phyloP scores from a whole-genome alignment of 2,888 invertebrate genomes.

The Dusona sp. region DNA sequence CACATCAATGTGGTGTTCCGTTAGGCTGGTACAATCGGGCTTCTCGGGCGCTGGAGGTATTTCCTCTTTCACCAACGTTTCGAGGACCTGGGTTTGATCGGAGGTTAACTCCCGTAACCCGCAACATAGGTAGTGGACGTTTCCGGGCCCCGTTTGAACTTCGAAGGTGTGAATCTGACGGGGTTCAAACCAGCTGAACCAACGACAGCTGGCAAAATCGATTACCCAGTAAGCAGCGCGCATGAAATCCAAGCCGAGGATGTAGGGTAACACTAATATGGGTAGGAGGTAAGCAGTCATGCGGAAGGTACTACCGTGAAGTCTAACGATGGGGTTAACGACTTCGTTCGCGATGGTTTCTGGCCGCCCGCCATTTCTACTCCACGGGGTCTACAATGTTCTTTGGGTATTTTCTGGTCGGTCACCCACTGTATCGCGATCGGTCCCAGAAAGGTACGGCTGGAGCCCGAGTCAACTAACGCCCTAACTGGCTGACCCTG shows the following conservation, averaged over 20 bases:
- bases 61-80: neutral
- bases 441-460: slow-evolving; percentile 16
- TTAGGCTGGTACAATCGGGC: neutral
- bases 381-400: neutral
- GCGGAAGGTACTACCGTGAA: neutral
- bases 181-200: neutral
- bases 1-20: slow-evolving; percentile 43
- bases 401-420: neutral
- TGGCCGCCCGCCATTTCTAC: slow-evolving; percentile 28
- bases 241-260: slow-evolving; percentile 36
- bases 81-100: neutral
- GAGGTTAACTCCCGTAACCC: neutral
- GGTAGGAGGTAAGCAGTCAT: slow-evolving; percentile 30
- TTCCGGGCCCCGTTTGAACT: neutral
- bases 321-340: neutral
- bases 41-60: neutral
- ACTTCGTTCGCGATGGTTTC: neutral
- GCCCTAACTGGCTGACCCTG: neutral
- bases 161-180: neutral
- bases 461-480: slow-evolving; percentile 17
- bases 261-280: slow-evolving; percentile 24
- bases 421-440: neutral
- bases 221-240: neutral
- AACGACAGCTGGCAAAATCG: neutral
- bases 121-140: neutral